Base-by-base conservation (phyloP, 2,113 vertebrate genomes). In the Varanus salvator region DNA sequence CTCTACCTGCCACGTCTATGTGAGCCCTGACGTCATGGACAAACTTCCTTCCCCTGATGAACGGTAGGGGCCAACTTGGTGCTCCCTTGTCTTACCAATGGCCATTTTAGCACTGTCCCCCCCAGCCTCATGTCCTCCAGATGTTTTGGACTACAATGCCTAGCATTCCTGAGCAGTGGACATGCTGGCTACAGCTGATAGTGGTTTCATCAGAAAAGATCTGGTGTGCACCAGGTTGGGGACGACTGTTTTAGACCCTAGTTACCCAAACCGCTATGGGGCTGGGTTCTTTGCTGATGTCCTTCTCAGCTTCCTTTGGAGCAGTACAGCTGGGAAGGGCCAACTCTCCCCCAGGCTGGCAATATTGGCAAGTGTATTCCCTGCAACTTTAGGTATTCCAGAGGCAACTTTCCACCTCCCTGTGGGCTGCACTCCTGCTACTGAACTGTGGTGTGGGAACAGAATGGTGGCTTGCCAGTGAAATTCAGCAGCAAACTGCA, bases 1-100 rank as follows among this genome's bases (percentile, higher is more conserved):
- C 77, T 99, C 98, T 8, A 99, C 98, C 0, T 99, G 98, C 89
- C 98, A 99, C 0, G 98, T 99, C 38, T 99, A 98, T 0, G 98
- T 99, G 82, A 98, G 95, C 27, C 78, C 88, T 0, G 94, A 94
- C 2, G 96, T 97, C 95, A 94, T 96, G 52, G 96, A 97, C 76
- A 97, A 97, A 85, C 97, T 99, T 31, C 98, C 97, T 0, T 95
- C 97, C 9, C 98, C 98, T 1, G 96, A 96, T 0, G 98, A 99
- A 96, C 97, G 97, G 98, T 98, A 97, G 23, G 9, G 0, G 23
- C 72, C 8, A 12, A 31, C 27, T 29, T 52, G n/a, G 44, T 17
- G 27, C 57, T 64, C 25, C 29, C 25, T 50, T 64, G 48, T 11
- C 31, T 6, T 54, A 21, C 29, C 72, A 21, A 27, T 44, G 15